Evolutionary conservation across 1,140 invertebrate genomes (phyloP), one percentile per base, ranked within the genome.

Genomic region (Platyscapa corneri): DNA sequence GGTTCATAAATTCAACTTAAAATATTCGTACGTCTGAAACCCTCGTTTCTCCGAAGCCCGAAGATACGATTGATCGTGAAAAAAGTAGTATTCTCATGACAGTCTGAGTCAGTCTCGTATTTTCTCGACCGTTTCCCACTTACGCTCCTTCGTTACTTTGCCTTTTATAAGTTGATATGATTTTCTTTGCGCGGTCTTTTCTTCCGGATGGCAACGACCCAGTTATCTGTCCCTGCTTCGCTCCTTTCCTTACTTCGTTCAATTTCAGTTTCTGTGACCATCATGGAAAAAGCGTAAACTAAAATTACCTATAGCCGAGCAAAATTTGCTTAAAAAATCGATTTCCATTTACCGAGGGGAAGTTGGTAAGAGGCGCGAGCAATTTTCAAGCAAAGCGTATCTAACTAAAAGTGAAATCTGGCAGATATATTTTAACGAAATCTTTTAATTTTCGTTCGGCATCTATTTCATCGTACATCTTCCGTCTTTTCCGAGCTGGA

Each of bases 171-270:
- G 70, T n/a, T 27, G 18, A 14, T 49, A 42, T 20, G 34, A 53
- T 72, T 42, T 72, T 30, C 46, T 32, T 27, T 3, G 0, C 27
- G 3, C 23, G 10, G 27, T 27, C 56, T 10, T 27, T 5, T 60
- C 80, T 56, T 46, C 74, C 82, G 65, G 72, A 60, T 39, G 18
- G 5, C 34, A 53, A 5, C 64, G 83, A 84, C 76, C 76, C 76
- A 79, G 70, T 84, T 79, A 37, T 64, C 42, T 56, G 3, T 0
- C 42, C 12, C 12, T 46, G 8, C 23, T 67, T 27, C 27, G 0
- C 56, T 14, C 16, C 16, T 8, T 3, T 20, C 46, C 32, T 34
- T 42, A 30, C 34, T n/a, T 27, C 49, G 0, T 64, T 39, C 56
- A 65, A 39, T 30, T 65, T 23, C 30, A 30, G 23, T 20, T n/a